Conservation (phyloP, 2,797 vertebrate species). For the Xiphophorus birchmanni region DNA sequence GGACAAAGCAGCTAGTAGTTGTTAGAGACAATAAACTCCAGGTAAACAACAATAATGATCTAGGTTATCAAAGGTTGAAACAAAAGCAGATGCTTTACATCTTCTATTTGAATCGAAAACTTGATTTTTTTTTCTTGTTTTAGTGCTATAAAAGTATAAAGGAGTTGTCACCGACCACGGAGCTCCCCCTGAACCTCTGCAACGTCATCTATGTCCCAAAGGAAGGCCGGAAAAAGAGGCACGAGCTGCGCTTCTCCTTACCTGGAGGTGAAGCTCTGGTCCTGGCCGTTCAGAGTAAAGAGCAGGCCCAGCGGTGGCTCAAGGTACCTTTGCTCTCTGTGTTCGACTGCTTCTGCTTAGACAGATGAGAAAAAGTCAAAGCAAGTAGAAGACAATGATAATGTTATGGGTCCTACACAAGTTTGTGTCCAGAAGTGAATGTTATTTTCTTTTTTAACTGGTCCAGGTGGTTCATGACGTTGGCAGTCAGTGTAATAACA, state of each 20-base stretch:
- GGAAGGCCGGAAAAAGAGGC: constrained; percentile 95
- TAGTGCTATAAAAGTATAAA: constrained; percentile 99
- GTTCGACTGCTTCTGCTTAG: constrained; percentile 4
- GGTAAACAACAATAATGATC: constrained; percentile 73
- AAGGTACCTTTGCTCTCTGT: constrained; percentile 80
- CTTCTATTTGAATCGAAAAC: background rate
- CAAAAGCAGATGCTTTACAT: background rate
- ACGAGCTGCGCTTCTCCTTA: constrained; percentile 93
- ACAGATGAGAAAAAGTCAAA: background rate
- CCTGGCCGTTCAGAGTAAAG: constrained; percentile 94
- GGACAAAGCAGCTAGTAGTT: constrained; percentile 95
- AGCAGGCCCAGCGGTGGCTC: constrained; percentile 97
- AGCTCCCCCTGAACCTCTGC: constrained; percentile 88
- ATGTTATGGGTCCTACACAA: background rate
- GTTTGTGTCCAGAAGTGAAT: constrained; percentile 11
- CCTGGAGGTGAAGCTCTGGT: constrained; percentile 91
- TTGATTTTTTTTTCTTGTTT: background rate
- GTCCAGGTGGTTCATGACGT: constrained; percentile 91
- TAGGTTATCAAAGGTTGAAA: background rate
- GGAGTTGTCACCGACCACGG: constrained; percentile 88
- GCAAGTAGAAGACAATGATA: no score
- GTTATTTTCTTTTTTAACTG: constrained; percentile 16
- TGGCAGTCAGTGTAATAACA: constrained; percentile 78
- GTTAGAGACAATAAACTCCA: constrained; percentile 92
- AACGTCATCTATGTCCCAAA: constrained; percentile 92